phyloP scores from a whole-genome alignment of 2,797 vertebrate species.

The Anniella stebbinsi region DNA sequence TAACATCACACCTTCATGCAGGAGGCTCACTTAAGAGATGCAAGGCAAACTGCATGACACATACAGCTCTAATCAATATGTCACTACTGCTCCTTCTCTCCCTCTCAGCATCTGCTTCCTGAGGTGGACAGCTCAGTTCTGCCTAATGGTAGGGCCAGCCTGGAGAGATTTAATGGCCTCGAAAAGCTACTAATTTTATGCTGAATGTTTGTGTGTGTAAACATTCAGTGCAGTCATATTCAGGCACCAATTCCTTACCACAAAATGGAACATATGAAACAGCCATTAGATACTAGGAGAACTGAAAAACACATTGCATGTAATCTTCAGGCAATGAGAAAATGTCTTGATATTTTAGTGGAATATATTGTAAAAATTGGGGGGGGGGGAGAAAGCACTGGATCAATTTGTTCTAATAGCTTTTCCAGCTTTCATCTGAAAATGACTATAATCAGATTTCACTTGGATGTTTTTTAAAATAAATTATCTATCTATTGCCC shows the following conservation, averaged over 20 bases:
- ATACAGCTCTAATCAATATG: not conserved
- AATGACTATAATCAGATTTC: not conserved
- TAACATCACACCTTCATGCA: not conserved
- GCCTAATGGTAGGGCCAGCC: not conserved
- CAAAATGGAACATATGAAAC: not conserved
- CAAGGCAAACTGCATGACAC: not conserved
- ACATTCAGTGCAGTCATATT: not conserved
- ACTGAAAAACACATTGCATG: not conserved
- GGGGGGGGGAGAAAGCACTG: too few relatives aligned
- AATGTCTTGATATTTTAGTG: not conserved
- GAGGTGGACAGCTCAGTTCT: not conserved
- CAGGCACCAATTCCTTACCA: not conserved
- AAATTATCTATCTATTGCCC: not conserved
- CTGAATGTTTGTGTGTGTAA: not conserved
- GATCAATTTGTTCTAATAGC: not conserved
- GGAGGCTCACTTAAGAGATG: not conserved
- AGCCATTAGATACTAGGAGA: not conserved
- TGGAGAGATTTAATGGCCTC: not conserved
- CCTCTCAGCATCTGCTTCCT: not conserved
- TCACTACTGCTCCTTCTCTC: not conserved
- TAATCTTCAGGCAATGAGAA: not conserved
- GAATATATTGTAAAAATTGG: not conserved
- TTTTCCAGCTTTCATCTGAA: slow-evolving; percentile 6
- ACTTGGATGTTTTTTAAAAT: slow-evolving; percentile 17
- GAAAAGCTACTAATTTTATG: not conserved